Percentiles rank a stretch among this genome's conserved stretches.
phyloP scores from a whole-genome alignment of 92 coral and sea anemone species.

The Siderastrea siderea region DNA sequence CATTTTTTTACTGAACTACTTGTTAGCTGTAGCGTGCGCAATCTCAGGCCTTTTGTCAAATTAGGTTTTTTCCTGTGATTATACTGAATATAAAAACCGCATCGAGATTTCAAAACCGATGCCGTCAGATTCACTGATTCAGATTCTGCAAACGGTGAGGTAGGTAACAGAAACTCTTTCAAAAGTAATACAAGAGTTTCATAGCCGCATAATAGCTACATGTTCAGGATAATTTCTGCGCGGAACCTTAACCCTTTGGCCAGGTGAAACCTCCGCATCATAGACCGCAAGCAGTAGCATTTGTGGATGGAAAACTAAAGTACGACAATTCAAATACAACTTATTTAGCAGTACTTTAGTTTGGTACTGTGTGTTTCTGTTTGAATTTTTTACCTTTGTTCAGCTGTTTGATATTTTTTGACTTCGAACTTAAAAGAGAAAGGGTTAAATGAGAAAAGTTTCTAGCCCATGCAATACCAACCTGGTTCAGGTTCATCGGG shows the following conservation, averaged over 20 bases:
- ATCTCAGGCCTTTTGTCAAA: too few relatives aligned
- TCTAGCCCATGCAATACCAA: not conserved
- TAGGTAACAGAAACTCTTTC: not conserved
- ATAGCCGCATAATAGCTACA: not conserved
- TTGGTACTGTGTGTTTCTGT: too few relatives aligned
- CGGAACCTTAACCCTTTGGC: too few relatives aligned
- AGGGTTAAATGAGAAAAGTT: not conserved
- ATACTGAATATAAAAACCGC: not conserved
- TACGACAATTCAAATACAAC: too few relatives aligned
- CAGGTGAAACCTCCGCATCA: too few relatives aligned
- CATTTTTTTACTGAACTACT: too few relatives aligned
- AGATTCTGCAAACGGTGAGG: not conserved
- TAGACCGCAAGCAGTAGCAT: not conserved
- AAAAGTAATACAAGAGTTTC: not conserved
- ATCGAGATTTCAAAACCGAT: not conserved
- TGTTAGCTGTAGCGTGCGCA: too few relatives aligned
- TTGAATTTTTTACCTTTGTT: too few relatives aligned
- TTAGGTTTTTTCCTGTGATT: too few relatives aligned
- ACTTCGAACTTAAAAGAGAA: not conserved
- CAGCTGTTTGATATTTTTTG: too few relatives aligned
- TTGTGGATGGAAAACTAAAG: not conserved
- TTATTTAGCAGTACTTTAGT: too few relatives aligned
- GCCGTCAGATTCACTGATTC: not conserved
- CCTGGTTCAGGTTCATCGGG: slow-evolving; percentile 31
- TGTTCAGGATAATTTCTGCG: too few relatives aligned